These are phyloP conservation scores for Lithobius niger DNA, from an alignment of 1,140 invertebrate species.

Conservation along the genomic window DNA sequence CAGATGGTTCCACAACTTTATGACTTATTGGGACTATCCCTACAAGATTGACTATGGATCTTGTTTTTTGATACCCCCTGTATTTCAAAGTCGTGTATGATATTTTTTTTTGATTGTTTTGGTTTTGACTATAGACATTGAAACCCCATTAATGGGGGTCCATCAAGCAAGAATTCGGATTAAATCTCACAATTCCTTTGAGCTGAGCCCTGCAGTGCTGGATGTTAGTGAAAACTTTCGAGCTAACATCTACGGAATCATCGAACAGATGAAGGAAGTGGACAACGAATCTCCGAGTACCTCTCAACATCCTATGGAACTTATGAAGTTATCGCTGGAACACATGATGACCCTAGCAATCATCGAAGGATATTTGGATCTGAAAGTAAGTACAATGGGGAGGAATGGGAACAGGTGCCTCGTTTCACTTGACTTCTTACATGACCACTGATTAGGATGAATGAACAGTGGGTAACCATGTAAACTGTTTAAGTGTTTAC, in stretches of 20 bases:
- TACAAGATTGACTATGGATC: too few species aligned
- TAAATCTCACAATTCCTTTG: not conserved
- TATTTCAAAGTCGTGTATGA: too few species aligned
- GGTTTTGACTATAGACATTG: too few species aligned
- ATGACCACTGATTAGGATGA: too few species aligned
- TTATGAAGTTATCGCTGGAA: not conserved
- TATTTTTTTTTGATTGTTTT: too few species aligned
- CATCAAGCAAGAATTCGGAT: not conserved
- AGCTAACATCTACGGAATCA: not conserved
- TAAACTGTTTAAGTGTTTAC: too few species aligned
- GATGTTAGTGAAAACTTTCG: not conserved
- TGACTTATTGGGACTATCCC: too few species aligned
- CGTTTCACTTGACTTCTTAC: not conserved
- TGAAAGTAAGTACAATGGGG: not conserved
- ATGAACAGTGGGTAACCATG: too few species aligned
- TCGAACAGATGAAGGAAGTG: not conserved
- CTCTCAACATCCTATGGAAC: not conserved
- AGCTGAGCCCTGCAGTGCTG: not conserved
- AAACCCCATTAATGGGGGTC: not conserved
- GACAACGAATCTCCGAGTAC: not conserved
- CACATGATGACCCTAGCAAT: not conserved
- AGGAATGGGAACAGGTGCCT: not conserved
- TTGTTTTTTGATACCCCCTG: too few species aligned
- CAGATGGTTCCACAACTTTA: too few species aligned
- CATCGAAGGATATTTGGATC: not conserved